phyloP scores from a whole-genome alignment of 2,797 vertebrate species.

The Micrastur ruficollis region DNA sequence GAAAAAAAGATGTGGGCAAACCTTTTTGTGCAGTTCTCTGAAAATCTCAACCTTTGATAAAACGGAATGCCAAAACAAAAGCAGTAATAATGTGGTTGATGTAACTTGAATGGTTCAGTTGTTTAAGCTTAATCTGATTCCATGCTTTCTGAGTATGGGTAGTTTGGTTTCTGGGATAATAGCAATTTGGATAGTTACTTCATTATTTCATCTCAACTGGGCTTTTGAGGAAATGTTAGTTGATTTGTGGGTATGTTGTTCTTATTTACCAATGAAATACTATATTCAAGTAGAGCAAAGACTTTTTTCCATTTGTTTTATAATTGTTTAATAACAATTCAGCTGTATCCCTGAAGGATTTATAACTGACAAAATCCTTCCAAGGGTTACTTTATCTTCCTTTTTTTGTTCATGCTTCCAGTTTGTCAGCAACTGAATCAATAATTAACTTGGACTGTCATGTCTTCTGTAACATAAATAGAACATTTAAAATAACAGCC shows the following conservation, averaged over 20 bases:
- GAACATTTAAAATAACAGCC: slow-evolving; percentile 18
- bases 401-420: not conserved
- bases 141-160: not conserved
- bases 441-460: slow-evolving; percentile 24
- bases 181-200: slow-evolving; percentile 13
- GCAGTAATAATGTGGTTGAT: not conserved
- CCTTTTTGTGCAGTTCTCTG: not conserved
- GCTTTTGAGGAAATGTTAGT: slow-evolving; percentile 35
- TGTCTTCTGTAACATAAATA: slow-evolving; percentile 32
- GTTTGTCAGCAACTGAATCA: slow-evolving; percentile 22
- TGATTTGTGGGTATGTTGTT: slow-evolving; percentile 23
- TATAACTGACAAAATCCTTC: slow-evolving; percentile 6
- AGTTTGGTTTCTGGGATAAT: slow-evolving; percentile 7
- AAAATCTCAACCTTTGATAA: not conserved
- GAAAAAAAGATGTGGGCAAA: not conserved
- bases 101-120: not conserved
- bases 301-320: not conserved
- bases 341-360: not conserved
- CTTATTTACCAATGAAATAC: slow-evolving; percentile 37
- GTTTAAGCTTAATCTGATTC: slow-evolving; percentile 15
- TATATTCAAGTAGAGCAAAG: not conserved
- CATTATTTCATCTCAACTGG: slow-evolving; percentile 31
- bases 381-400: not conserved
- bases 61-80: not conserved
- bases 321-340: not conserved